phyloP scores from a whole-genome alignment of 2,888 invertebrate genomes.

The Autographa gamma region DNA sequence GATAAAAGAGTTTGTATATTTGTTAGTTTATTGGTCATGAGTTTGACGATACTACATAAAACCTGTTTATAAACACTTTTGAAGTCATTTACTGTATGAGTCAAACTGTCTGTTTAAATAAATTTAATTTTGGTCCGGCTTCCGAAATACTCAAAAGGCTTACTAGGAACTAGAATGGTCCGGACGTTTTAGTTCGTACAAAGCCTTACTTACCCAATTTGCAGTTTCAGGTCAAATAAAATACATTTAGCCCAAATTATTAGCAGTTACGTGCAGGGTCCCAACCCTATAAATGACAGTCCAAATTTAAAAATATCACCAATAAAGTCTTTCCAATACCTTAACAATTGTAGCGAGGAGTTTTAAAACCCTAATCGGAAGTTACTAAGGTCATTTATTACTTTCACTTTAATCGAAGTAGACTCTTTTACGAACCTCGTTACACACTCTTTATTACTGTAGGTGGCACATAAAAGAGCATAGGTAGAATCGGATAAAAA shows the following conservation, averaged over 20 bases:
- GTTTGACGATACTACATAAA: neutral
- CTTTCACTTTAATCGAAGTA: conserved; percentile 70
- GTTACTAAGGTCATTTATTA: conserved; percentile 67
- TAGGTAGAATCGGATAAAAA: conserved; percentile 33
- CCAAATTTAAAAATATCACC: conserved; percentile 54
- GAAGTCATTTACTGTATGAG: too few relatives aligned
- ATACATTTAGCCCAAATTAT: conserved; percentile 30
- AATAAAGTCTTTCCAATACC: conserved; percentile 36
- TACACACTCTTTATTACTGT: conserved; percentile 67
- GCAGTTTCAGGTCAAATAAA: conserved; percentile 22
- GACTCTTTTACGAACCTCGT: conserved; percentile 66
- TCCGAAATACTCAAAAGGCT: neutral
- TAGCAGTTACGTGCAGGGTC: conserved; percentile 21
- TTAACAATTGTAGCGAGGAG: conserved; percentile 48
- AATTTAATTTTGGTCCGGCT: neutral
- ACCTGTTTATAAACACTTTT: too few relatives aligned
- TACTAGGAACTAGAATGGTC: too few relatives aligned
- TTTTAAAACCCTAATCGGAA: conserved; percentile 64
- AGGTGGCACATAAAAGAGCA: conserved; percentile 64
- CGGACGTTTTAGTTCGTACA: neutral
- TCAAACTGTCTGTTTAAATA: neutral
- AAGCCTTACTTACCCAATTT: conserved; percentile 17
- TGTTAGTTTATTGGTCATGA: neutral
- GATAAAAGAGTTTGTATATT: conserved; percentile 2
- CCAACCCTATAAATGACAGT: conserved; percentile 35